Conservation (phyloP, 2,888 invertebrate species). For the Drosophila austrosaltans region DNA sequence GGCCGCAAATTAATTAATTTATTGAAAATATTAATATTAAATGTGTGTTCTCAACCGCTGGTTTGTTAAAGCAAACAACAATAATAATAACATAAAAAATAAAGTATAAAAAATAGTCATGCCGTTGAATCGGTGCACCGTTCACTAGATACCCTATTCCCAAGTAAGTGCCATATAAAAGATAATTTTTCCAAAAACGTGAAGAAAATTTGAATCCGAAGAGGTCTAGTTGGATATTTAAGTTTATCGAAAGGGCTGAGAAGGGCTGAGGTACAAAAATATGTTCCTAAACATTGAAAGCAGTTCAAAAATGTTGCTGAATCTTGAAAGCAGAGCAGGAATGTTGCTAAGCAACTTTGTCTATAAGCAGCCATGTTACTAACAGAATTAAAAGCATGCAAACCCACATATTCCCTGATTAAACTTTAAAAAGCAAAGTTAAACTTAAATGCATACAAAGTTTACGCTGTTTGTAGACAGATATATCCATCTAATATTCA, state of each 20-base stretch:
- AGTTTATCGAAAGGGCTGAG: no score
- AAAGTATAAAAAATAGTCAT: slow-evolving; percentile 39
- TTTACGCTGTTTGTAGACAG: background rate
- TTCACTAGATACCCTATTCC: background rate
- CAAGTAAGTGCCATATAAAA: background rate
- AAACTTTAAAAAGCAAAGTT: background rate
- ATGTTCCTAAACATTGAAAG: no score
- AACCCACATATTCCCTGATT: no score
- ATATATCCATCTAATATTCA: no score
- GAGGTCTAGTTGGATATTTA: no score
- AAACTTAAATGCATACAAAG: background rate
- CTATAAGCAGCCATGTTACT: background rate
- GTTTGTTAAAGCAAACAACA: slow-evolving; percentile 43
- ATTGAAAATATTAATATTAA: slow-evolving; percentile 35
- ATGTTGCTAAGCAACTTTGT: background rate
- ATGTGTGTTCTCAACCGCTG: slow-evolving; percentile 19
- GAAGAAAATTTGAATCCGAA: background rate
- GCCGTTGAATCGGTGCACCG: background rate
- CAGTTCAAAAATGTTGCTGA: background rate
- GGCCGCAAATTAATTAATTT: slow-evolving; percentile 40
- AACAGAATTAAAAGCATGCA: no score
- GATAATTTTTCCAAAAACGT: background rate
- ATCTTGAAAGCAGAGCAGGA: background rate
- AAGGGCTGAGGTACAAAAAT: no score
- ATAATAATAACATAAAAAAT: slow-evolving; percentile 41